Percentiles rank a stretch among this genome's conserved stretches.
phyloP scores from a whole-genome alignment of 2,113 vertebrate species.

The Mobula hypostoma region DNA sequence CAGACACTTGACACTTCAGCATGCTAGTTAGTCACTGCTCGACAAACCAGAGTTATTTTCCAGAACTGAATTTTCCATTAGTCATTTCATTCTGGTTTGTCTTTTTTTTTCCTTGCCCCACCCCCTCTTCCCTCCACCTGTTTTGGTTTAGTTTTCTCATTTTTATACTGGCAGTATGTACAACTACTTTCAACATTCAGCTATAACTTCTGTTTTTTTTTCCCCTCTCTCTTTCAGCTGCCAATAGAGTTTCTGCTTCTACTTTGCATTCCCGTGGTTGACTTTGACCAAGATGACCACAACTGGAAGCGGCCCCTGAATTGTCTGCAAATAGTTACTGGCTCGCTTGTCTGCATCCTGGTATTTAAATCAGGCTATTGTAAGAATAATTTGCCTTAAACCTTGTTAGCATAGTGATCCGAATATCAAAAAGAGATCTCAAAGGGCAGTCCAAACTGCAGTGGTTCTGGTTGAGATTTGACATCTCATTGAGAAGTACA shows the following conservation, averaged over 20 bases:
- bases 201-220: neutral
- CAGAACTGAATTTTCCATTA: neutral
- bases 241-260: constrained; percentile 79
- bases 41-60: neutral
- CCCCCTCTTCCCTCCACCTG: neutral
- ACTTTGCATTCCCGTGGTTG: constrained; percentile 77
- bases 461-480: too few relatives aligned
- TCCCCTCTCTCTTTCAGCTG: constrained; percentile 50
- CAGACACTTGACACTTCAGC: neutral
- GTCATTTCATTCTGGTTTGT: neutral
- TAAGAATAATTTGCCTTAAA: constrained; percentile 52
- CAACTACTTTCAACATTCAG: neutral
- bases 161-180: neutral
- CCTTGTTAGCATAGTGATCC: too few relatives aligned
- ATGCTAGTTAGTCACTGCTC: neutral
- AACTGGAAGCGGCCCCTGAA: constrained; percentile 96
- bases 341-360: constrained; percentile 72
- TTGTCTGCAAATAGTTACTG: constrained; percentile 76
- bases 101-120: neutral
- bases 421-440: too few relatives aligned
- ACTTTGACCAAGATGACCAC: constrained; percentile 77
- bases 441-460: too few relatives aligned
- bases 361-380: constrained; percentile 76
- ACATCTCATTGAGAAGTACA: too few relatives aligned
- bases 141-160: neutral